Evolutionary conservation across 2,113 vertebrate genomes (phyloP), one percentile per base, ranked within the genome.

Genomic region (Hypomesus transpacificus): DNA sequence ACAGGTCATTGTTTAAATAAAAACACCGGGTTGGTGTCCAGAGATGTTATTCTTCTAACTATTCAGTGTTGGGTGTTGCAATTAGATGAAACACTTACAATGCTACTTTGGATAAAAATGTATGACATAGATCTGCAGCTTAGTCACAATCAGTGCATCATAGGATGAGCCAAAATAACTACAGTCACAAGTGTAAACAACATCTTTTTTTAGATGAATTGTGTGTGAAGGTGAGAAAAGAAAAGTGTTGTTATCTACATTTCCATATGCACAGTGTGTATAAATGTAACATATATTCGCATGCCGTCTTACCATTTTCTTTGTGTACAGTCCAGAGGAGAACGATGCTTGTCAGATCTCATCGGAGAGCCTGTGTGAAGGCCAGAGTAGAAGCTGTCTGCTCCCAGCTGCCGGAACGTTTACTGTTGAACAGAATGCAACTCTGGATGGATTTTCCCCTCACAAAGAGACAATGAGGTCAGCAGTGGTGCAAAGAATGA

Each of bases 381-480:
- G 77, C 63, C 63, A 70, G 78, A 77, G 74, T 60, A 62, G 71
- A 83, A 75, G 80, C 67, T 78, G 68, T 71, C 78, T 11, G 65
- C 80, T 79, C 73, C 26, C 76, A 31, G 86, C 74, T 68, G 83
- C 78, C 70, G 62, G 66, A 81, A 77, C 68, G 67, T 54, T 73
- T 53, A 46, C 66, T 78, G 65, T 92, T 90, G 86, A 87, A 84
- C 86, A 90, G 85, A 92, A 91, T 91, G 88, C 89, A 91, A 92
- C 89, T 89, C 87, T 78, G 90, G 85, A 85, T 87, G 90, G 85
- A 85, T 87, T 91, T 91, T 90, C 81, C 77, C 84, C 86, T 85
- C 85, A 92, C 87, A 91, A 90, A 89, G 86, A 92, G 89, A 93
- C 88, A 90, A 90, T 91, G 89, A 91, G 91, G 91, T 92, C 92